Conservation (phyloP, 2,113 vertebrate species). For the Pachycephala philippinensis region DNA sequence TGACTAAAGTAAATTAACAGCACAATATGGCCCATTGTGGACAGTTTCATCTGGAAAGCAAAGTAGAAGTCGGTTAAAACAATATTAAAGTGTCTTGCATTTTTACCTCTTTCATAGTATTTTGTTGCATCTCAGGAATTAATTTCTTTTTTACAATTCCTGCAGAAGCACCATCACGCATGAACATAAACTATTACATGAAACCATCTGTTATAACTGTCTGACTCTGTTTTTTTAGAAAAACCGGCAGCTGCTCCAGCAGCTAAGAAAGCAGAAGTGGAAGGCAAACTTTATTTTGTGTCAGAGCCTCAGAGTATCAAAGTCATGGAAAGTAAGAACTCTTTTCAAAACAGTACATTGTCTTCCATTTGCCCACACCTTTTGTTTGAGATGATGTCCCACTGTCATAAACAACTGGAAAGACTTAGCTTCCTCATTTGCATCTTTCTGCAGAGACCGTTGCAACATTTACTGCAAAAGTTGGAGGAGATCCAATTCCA, state of each 20-base stretch:
- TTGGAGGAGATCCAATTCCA: conserved; percentile 95
- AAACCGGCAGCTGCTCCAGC: conserved; percentile 74
- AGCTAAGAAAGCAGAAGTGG: conserved; percentile 76
- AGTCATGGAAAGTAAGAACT: conserved; percentile 87
- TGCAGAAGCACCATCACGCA: neutral
- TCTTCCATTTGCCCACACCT: neutral
- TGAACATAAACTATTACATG: neutral
- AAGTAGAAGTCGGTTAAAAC: neutral
- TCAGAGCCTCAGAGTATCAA: conserved; percentile 85
- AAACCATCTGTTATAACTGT: neutral
- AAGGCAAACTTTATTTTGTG: conserved; percentile 91
- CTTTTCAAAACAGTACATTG: neutral
- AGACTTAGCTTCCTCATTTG: neutral
- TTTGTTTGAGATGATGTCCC: neutral
- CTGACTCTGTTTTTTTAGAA: conserved; percentile 71
- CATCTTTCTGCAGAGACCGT: conserved; percentile 79
- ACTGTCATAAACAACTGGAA: neutral
- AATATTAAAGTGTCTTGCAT: neutral
- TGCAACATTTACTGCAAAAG: conserved; percentile 94
- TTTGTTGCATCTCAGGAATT: neutral
- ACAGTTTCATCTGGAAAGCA: neutral
- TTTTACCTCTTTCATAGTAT: neutral
- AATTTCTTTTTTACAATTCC: neutral
- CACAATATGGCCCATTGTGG: neutral
- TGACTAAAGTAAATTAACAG: neutral